Conservation (phyloP, 2,113 vertebrate genomes). For the Pavo muticus region DNA sequence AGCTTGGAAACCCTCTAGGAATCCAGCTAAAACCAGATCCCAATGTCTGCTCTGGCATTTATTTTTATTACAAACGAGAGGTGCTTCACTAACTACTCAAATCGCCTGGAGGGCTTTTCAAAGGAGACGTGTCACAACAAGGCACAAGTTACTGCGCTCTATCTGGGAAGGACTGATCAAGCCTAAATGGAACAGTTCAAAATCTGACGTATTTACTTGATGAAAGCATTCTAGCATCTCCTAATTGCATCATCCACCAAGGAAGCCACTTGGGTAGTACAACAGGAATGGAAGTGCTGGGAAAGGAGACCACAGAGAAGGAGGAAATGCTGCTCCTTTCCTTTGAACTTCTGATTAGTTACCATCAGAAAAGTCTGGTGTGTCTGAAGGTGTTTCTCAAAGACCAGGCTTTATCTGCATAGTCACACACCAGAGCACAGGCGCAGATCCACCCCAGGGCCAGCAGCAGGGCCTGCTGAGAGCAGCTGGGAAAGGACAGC, state of each 20-base stretch:
- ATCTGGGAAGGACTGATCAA: background rate
- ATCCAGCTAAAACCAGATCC: constrained; percentile 15
- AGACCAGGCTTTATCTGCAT: background rate
- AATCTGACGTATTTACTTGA: background rate
- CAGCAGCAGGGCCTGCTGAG: background rate
- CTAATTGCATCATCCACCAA: background rate
- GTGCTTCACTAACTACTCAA: background rate
- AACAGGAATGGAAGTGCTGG: background rate
- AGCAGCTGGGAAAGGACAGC: background rate
- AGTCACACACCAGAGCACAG: background rate
- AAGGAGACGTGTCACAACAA: constrained; percentile 37
- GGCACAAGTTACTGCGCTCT: background rate
- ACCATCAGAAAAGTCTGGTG: background rate
- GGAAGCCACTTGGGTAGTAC: background rate
- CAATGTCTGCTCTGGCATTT: background rate
- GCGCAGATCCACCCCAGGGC: background rate
- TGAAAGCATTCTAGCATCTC: constrained; percentile 6
- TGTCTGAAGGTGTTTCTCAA: background rate
- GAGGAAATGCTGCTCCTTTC: background rate
- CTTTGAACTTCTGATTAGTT: constrained; percentile 31
- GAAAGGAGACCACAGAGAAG: background rate
- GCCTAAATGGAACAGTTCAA: background rate
- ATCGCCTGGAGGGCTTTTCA: background rate
- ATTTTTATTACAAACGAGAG: constrained; percentile 20
- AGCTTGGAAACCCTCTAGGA: background rate